Evolutionary conservation across 2,113 vertebrate genomes (phyloP), one percentile per base, ranked within the genome.

Genomic region (Sarotherodon lohbergeri): DNA sequence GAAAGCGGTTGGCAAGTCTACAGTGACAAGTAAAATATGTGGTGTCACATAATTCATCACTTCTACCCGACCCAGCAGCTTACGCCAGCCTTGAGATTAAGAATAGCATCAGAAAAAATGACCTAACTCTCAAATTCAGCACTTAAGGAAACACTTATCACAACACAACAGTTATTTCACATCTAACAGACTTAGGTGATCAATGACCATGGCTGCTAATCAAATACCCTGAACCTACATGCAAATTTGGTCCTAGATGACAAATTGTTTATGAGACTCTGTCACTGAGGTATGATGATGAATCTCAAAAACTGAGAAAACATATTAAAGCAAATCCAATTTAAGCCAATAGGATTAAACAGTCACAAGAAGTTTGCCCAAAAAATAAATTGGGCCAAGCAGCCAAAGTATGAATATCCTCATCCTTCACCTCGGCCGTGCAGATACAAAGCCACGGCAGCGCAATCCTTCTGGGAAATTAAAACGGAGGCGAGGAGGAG

Each of bases 391-490:
- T 90, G 82, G 92, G 91, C 89, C 87, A 82, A 89, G 90, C 84
- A 89, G 90, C 76, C 71, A 61, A 73, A 92, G 89, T 46, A 36
- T 81, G 81, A 91, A 82, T 76, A 34, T 88, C 88, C 85, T 89
- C 91, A 89, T 94, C 91, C 89, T 89, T 95, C 94, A 94, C 90
- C 92, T 92, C 78, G 52, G 50, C 90, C 54, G 36, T 2, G 90
- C 81, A 36, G 84, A 91, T 79, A 89, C 81, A 85, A 84, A 91
- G 84, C 82, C 13, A 24, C 81, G 7, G 87, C 86, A 24, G 80
- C 63, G 17, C 84, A 89, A 93, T 81, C 80, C 94, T 94, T 90
- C 93, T 76, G 93, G 94, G 94, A 94, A 95, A 95, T 94, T 94
- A 95, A 94, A 95, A 89, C 16, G 24, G 48, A 88, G 86, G 81